Evolutionary conservation across 2,797 vertebrate genomes (phyloP).

Genomic region (Decapterus maruadsi): DNA sequence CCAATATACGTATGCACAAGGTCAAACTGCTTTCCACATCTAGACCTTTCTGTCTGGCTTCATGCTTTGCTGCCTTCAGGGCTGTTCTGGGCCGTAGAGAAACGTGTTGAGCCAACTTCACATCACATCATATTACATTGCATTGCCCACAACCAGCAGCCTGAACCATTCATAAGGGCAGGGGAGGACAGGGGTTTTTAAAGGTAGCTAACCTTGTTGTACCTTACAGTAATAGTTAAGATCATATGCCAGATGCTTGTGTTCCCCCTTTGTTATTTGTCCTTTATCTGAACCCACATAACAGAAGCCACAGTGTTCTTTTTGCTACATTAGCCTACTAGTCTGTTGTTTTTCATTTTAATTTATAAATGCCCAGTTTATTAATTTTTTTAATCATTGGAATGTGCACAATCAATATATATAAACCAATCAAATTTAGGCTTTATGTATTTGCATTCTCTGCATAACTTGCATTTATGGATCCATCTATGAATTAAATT

Average conservation of each 20-base stretch:
- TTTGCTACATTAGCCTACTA: not conserved
- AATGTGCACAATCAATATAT: not conserved
- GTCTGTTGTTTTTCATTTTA: conserved; percentile 9
- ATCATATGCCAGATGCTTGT: conserved; percentile 28
- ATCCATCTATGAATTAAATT: conserved; percentile 7
- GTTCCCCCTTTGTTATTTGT: conserved; percentile 31
- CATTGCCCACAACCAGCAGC: conserved; percentile 30
- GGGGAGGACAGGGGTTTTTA: conserved; percentile 13
- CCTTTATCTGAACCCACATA: conserved; percentile 34
- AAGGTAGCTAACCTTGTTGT: conserved; percentile 24
- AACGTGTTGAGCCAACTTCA: conserved; percentile 59
- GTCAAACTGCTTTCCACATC: conserved; percentile 63
- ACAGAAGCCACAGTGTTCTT: conserved; percentile 1
- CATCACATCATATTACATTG: conserved; percentile 65
- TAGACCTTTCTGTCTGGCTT: conserved; percentile 51
- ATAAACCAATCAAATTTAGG: not conserved
- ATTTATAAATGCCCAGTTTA: not conserved
- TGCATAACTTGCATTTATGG: not conserved
- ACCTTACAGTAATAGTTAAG: conserved; percentile 15
- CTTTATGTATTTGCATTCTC: not conserved
- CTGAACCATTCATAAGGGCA: conserved; percentile 32
- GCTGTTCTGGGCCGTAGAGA: conserved; percentile 41
- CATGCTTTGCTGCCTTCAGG: conserved; percentile 65
- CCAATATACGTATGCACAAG: conserved; percentile 24
- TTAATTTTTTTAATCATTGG: not conserved